Evolutionary conservation across 2,888 invertebrate genomes (phyloP).

Genomic region (Diadegma fenestrale): DNA sequence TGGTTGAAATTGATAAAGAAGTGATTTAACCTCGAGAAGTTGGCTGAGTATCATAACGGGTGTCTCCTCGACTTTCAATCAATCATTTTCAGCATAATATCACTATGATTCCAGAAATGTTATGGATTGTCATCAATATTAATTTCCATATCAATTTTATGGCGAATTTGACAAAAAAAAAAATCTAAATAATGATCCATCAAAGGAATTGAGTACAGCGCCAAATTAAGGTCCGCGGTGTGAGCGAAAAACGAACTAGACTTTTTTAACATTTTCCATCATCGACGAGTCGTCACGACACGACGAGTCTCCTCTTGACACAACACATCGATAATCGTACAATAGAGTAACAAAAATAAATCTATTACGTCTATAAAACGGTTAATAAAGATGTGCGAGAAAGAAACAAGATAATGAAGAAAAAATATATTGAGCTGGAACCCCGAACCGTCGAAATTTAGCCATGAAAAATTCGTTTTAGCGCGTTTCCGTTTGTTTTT

Average conservation of each 20-base stretch:
- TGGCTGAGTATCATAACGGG: background rate
- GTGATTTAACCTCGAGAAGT: constrained; percentile 2
- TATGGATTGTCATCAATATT: background rate
- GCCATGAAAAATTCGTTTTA: constrained; percentile 8
- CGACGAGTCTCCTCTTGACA: background rate
- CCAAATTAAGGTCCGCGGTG: background rate
- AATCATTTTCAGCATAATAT: background rate
- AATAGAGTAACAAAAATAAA: constrained; percentile 5
- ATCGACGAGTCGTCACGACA: background rate
- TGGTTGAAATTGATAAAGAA: background rate
- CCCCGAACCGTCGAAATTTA: background rate
- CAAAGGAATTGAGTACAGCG: background rate
- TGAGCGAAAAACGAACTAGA: background rate
- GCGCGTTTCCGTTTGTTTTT: constrained; percentile 3
- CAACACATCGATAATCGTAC: constrained; percentile 28
- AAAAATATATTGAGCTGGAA: background rate
- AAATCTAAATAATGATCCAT: background rate
- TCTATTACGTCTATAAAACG: background rate
- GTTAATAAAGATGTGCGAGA: background rate
- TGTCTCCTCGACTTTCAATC: background rate
- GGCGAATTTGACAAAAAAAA: background rate
- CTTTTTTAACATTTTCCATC: background rate
- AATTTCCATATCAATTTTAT: background rate
- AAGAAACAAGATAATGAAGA: background rate
- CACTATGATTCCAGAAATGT: background rate